Percentiles rank a stretch among this genome's conserved stretches.
These are phyloP conservation scores for Caenorhabditis sulstoni DNA, from an alignment of 2,888 invertebrate genomes.

Conservation along the genomic window DNA sequence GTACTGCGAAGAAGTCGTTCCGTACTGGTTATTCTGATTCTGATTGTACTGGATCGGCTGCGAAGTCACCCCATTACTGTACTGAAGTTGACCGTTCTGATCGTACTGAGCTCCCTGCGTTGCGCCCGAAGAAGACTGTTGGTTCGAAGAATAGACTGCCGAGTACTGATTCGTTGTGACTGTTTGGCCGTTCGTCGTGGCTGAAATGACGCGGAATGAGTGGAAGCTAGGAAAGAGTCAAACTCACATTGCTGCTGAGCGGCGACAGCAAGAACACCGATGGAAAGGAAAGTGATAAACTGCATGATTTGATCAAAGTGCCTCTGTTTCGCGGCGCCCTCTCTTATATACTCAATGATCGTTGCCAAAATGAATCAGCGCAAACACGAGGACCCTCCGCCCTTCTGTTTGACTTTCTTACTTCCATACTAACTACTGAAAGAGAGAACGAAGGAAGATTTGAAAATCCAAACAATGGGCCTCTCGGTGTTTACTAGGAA, in stretches of 20 bases:
- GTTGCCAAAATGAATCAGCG: conserved; percentile 63
- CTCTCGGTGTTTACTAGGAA: conserved; percentile 44
- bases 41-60: conserved; percentile 55
- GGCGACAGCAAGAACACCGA: conserved; percentile 8
- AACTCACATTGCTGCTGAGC: conserved; percentile 56
- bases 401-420: conserved; percentile 52
- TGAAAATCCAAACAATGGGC: conserved; percentile 55
- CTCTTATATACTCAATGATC: conserved; percentile 55
- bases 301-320: conserved; percentile 36
- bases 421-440: conserved; percentile 48
- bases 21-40: conserved; percentile 33
- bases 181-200: conserved; percentile 44
- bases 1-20: conserved; percentile 45
- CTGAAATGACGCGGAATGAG: conserved; percentile 30
- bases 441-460: conserved; percentile 31
- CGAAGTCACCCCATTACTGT: conserved; percentile 48
- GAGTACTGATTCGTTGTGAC: conserved; percentile 55
- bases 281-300: conserved; percentile 31
- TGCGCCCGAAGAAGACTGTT: conserved; percentile 26
- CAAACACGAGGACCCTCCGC: conserved; percentile 53
- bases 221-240: neutral
- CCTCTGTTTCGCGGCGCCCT: conserved; percentile 12
- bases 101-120: conserved; percentile 33
- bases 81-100: conserved; percentile 41
- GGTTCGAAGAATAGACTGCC: conserved; percentile 50